These are phyloP conservation scores for Spisula subtruncata DNA, from an alignment of 2,888 invertebrate genomes.

Conservation along the genomic window DNA sequence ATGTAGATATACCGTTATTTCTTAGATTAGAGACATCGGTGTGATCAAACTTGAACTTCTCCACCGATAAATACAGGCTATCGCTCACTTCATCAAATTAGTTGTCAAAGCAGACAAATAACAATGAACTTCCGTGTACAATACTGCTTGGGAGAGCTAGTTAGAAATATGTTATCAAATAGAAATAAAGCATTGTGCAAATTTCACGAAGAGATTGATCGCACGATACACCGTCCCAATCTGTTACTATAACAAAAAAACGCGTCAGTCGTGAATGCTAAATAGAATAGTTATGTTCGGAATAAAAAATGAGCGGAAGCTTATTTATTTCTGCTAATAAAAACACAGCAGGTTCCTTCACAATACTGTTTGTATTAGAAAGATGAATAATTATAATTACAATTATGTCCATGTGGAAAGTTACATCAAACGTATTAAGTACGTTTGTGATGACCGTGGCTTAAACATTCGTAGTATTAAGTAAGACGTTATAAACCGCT, in stretches of 20 bases:
- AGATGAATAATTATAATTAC: too few relatives aligned
- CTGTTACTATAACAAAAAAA: conserved; percentile 11
- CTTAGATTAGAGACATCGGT: neutral
- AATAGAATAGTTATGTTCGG: neutral
- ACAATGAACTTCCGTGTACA: conserved; percentile 3
- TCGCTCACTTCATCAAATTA: conserved; percentile 33
- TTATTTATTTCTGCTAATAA: conserved; percentile 21
- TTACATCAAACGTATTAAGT: too few relatives aligned
- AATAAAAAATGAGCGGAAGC: neutral
- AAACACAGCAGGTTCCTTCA: neutral
- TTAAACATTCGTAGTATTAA: too few relatives aligned
- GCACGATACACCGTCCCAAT: conserved; percentile 26
- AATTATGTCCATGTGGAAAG: too few relatives aligned
- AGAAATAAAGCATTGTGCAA: conserved; percentile 3
- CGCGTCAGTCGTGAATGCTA: neutral
- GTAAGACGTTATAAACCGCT: too few relatives aligned
- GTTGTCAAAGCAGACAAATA: conserved; percentile 36
- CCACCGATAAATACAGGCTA: conserved; percentile 3
- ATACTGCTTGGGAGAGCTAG: neutral
- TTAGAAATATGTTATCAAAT: conserved; percentile 25
- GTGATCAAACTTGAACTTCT: conserved; percentile 8
- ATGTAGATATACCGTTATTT: neutral
- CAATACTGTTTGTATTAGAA: neutral
- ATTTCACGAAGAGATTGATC: conserved; percentile 2
- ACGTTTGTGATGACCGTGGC: too few relatives aligned